Conservation (phyloP, 2,113 vertebrate genomes). For the Silurus asotus region DNA sequence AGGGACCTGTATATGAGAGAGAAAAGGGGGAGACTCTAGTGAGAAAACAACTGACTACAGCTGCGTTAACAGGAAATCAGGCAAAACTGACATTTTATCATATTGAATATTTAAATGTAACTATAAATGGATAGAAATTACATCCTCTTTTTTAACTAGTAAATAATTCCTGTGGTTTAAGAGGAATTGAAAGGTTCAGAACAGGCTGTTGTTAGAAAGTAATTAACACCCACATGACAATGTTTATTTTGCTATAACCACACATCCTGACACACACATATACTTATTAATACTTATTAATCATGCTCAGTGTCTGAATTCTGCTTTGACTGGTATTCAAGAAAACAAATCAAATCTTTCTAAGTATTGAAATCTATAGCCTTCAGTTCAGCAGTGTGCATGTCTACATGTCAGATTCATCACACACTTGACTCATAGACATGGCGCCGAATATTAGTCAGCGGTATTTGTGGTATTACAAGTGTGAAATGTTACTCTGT, state of each 20-base stretch:
- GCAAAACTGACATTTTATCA: background rate
- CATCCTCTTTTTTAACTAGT: background rate
- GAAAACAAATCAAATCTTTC: background rate
- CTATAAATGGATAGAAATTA: background rate
- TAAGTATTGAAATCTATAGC: background rate
- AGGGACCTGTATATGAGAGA: background rate
- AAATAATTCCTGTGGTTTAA: too few relatives aligned
- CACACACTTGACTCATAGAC: background rate
- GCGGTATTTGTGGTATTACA: background rate
- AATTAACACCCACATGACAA: background rate
- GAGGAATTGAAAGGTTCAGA: background rate
- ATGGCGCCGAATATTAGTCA: background rate
- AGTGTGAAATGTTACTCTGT: conserved; percentile 12
- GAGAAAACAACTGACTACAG: background rate
- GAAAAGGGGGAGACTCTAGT: background rate
- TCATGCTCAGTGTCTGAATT: background rate
- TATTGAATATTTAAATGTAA: background rate
- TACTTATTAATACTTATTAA: background rate
- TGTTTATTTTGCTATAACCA: background rate
- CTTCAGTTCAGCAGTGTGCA: background rate
- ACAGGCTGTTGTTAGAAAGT: background rate
- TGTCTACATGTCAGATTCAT: background rate
- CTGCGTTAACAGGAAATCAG: background rate
- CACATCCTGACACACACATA: background rate
- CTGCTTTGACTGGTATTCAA: background rate